phyloP scores from a whole-genome alignment of 2,797 vertebrate genomes.

The Parauchenoglanis punctatus region DNA sequence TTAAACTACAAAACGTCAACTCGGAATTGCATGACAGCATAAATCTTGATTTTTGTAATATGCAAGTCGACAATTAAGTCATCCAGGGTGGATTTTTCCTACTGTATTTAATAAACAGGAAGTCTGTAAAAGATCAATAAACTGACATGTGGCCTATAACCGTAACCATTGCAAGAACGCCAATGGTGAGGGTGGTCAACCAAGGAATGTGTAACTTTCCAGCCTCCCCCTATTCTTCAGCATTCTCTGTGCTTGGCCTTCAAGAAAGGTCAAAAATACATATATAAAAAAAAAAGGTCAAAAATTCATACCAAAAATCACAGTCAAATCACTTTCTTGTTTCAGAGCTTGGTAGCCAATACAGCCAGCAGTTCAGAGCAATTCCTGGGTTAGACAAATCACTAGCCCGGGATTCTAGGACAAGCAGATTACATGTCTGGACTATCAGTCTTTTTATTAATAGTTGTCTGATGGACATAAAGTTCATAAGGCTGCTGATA shows the following conservation, averaged over 20 bases:
- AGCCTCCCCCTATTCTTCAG: not conserved
- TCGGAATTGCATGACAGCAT: not conserved
- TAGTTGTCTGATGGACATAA: not conserved
- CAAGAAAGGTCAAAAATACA: not conserved
- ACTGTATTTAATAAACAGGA: conserved; percentile 3
- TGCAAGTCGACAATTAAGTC: not conserved
- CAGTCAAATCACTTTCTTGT: not conserved
- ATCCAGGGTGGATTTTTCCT: not conserved
- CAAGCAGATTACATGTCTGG: not conserved
- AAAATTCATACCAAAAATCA: not conserved
- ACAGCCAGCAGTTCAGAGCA: not conserved
- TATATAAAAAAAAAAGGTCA: not conserved
- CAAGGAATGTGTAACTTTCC: conserved; percentile 42
- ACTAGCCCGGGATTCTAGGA: not conserved
- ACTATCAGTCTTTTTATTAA: conserved; percentile 7
- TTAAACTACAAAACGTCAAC: too few relatives aligned
- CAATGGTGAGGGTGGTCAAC: not conserved
- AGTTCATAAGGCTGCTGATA: not conserved
- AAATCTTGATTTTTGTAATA: not conserved
- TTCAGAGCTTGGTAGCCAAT: not conserved
- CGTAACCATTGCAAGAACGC: not conserved
- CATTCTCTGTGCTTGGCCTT: not conserved
- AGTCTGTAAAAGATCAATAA: not conserved
- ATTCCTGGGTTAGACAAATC: not conserved
- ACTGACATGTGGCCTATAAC: not conserved